Conservation (phyloP, 2,797 vertebrate species). For the Cichlasoma orientale region DNA sequence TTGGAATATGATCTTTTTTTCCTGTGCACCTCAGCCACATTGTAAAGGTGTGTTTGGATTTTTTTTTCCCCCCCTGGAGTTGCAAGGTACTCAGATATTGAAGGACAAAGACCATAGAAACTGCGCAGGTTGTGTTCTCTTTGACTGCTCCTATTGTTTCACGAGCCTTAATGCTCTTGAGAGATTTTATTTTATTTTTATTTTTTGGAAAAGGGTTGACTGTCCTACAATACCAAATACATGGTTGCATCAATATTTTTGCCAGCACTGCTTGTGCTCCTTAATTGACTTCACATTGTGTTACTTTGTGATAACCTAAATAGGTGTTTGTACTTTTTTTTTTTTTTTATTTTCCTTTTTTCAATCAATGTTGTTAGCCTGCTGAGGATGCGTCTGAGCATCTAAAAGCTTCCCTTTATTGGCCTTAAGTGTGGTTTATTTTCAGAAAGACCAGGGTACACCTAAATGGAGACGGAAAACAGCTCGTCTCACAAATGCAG, state of each 20-base stretch:
- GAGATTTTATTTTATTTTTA: neutral
- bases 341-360: neutral
- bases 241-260: constrained; percentile 67
- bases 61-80: constrained; percentile 31
- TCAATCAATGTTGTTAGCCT: constrained; percentile 62
- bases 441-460: constrained; percentile 66
- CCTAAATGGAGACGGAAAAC: constrained; percentile 65
- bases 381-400: constrained; percentile 72
- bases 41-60: constrained; percentile 24
- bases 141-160: constrained; percentile 48
- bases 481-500: constrained; percentile 72
- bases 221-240: constrained; percentile 81
- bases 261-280: constrained; percentile 49
- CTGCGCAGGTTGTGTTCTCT: constrained; percentile 72
- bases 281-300: constrained; percentile 75
- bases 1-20: constrained; percentile 47
- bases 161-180: constrained; percentile 41
- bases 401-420: constrained; percentile 71
- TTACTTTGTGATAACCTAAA: constrained; percentile 68
- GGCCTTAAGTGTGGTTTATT: constrained; percentile 53
- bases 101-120: constrained; percentile 70
- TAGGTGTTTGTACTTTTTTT: constrained; percentile 35
- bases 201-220: constrained; percentile 51
- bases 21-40: constrained; percentile 39
- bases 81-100: constrained; percentile 71